Conservation (phyloP, 2,888 invertebrate species). For the Pegoplata infirma region DNA sequence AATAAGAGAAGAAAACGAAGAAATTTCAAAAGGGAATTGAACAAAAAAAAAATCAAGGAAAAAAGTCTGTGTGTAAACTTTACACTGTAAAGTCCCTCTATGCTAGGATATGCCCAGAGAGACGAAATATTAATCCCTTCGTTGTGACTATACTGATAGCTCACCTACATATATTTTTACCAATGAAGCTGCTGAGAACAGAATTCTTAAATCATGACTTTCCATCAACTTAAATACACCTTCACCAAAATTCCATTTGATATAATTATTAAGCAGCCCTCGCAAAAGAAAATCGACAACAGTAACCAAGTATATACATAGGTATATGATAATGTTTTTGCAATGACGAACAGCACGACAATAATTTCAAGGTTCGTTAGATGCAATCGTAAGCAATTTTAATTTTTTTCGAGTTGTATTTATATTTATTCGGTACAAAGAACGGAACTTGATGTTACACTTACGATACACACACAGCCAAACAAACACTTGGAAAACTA, state of each 20-base stretch:
- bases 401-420: slow-evolving; percentile 23
- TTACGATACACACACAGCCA: slow-evolving; percentile 11
- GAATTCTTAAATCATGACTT: no score
- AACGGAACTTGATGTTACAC: slow-evolving; percentile 58
- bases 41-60: no score
- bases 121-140: no score
- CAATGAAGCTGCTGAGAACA: no score
- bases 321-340: slow-evolving; percentile 8
- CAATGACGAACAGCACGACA: slow-evolving; percentile 68
- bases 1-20: no score
- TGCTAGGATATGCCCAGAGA: no score
- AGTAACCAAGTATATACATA: slow-evolving; percentile 4
- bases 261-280: slow-evolving; percentile 11
- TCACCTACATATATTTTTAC: no score
- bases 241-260: background rate
- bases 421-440: slow-evolving; percentile 60
- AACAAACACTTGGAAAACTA: slow-evolving; percentile 33
- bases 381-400: slow-evolving; percentile 67
- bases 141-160: no score
- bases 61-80: no score
- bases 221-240: no score
- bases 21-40: no score
- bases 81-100: no score
- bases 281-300: slow-evolving; percentile 14
- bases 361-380: slow-evolving; percentile 77